These are phyloP conservation scores for Dermochelys coriacea DNA, from an alignment of 2,797 vertebrate species.

Conservation along the genomic window DNA sequence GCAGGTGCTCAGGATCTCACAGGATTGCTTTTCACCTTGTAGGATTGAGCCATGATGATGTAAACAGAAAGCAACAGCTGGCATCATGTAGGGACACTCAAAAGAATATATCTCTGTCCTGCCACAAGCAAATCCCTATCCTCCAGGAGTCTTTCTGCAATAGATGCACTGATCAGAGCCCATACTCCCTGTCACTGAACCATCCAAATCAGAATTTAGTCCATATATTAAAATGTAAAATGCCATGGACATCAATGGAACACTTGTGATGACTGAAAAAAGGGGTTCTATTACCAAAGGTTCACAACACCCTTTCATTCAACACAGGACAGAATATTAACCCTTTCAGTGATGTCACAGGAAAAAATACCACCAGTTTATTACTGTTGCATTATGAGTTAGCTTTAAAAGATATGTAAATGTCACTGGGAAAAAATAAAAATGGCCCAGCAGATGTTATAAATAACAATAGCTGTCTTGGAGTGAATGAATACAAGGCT, in stretches of 20 bases:
- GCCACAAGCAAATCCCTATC: rapidly evolving
- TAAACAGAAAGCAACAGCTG: rapidly evolving
- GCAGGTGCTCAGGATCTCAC: background rate
- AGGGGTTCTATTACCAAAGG: background rate
- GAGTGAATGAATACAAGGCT: background rate
- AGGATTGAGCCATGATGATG: rapidly evolving
- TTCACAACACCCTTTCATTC: background rate
- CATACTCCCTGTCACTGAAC: background rate
- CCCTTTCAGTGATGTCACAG: background rate
- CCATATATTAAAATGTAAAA: background rate
- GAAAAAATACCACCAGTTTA: background rate
- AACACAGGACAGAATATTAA: background rate
- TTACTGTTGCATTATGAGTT: background rate
- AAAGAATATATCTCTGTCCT: rapidly evolving
- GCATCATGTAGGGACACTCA: background rate
- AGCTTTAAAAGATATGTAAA: background rate
- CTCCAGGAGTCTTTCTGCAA: background rate
- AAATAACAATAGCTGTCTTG: background rate
- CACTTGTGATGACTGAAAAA: background rate
- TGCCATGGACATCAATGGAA: background rate
- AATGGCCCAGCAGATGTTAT: background rate
- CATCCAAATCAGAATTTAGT: background rate
- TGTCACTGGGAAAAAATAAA: background rate
- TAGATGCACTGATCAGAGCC: background rate
- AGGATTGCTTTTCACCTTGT: background rate